Evolutionary conservation across 1,140 invertebrate genomes (phyloP), one percentile per base, ranked within the genome.

Genomic region (Heliothis virescens): DNA sequence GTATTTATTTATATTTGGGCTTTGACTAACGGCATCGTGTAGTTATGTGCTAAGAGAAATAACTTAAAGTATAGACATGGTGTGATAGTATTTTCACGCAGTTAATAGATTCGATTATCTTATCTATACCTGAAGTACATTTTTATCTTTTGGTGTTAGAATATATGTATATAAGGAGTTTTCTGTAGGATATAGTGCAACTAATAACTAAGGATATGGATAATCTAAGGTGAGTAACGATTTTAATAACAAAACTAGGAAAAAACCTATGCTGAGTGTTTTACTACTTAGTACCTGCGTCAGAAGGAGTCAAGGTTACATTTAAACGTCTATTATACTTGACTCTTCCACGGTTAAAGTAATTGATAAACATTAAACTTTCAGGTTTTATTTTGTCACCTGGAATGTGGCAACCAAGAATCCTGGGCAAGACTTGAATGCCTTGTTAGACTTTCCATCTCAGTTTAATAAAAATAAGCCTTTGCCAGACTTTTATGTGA

Each of bases 351-450:
- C 16, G 67, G 47, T 62, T 62, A 11, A 26, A 55, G 48, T 73
- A 71, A 60, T 60, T n/a, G 50, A 59, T 60, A 50, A 12, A 11
- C 26, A 16, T 72, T 11, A 79, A 83, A 79, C 83, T 77, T 92
- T 93, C 88, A 97, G 97, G 87, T 94, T 98, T 75, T 97, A 97
- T 89, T 96, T 98, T 82, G 96, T 97, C 29, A 98, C 98, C 29
- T 98, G 97, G 96, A 98, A 98, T 95, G 97, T 98, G 60, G 97
- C 97, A 26, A 97, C 97, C 18, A 97, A 96, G 83, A 95, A 95
- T 84, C 97, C 97, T 4, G 96, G 96, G 82, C 96, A 96, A 91
- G 96, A 96, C 91, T 92, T 98, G 1, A 95, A 96, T 78, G 95
- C 96, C 60, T 91, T 98, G 34, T 91, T 98, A 55, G 96, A 97